Base-by-base conservation (phyloP, 2,888 invertebrate species). In the Oxycera nigricornis region DNA sequence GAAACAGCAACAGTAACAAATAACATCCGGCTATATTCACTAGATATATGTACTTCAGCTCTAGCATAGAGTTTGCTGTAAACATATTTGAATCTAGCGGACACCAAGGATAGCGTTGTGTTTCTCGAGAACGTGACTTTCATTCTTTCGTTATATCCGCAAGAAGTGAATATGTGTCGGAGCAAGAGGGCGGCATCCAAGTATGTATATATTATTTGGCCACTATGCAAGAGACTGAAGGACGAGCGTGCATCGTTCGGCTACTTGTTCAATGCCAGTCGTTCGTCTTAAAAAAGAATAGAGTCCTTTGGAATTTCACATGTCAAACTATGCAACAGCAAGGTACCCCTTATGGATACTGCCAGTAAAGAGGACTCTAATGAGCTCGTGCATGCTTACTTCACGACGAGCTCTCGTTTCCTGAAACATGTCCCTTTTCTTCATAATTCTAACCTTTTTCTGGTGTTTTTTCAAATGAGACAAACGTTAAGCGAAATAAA, bases 101-200 rank as follows among this genome's bases (percentile, higher is more conserved):
- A 65, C 65, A 41, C 26, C 39, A 30, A 65, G 24, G 70, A 70
- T 52, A 22, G 26, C 55, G 14, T 31, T 31, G 52, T 70, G 31
- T 70, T 46, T 46, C 31, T 52, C 20, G 52, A 31, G 41, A 70
- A 70, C 70, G 70, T 70, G 70, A 70, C 70, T 55, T 70, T 70
- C 55, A 70, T 31, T 52, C 70, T 65, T 65, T 9, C 55, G 26
- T 46, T 14, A 14, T 55, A 52, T 70, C 70, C 52, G 17, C 20
- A 61, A 35, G 24, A 17, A 9, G 9, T 55, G 6, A 2, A 55
- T 22, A 24, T 55, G 14, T 55, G 24, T 20, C 7, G 22, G 22
- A 11, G 24, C 9, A 22, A 46, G 46, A 3, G 14, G 11, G 17
- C 17, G 17, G 46, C 17, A n/a, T 46, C 14, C 6, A 14, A 46